Base-by-base conservation (phyloP, 2,113 vertebrate genomes). In the Prolemur simus region DNA sequence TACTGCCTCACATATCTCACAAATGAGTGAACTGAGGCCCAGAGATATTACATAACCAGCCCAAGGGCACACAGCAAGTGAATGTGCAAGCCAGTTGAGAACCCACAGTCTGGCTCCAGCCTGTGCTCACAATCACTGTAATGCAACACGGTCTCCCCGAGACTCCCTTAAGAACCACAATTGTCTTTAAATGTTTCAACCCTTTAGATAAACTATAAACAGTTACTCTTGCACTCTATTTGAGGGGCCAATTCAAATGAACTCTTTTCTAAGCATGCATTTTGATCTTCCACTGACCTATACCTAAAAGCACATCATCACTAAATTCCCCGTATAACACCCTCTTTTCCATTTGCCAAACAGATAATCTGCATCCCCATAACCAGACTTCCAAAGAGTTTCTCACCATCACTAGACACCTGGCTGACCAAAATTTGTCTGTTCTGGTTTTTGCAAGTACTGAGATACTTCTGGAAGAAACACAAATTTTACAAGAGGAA, bases 91-190 rank as follows among this genome's bases (percentile, higher is more conserved):
- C 18, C 5, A 52, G 54, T 49, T 3, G 37, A 76, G 25, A 17
- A 3, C 32, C 3, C 27, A 63, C 2, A 1, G 21, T 58, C 18
- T 8, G 6, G 60, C 10, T 68, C 20, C 32, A 34, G 6, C 1
- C n/a, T 32, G 52, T 9, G 34, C 7, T 1, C 11, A 60, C 3
- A 83, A 34, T 5, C 37, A 42, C 18, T 7, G 15, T 15, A 42
- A 21, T 92, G 56, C 11, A 56, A 21, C 34, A 58, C 37, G 1
- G 12, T 25, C 6, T 49, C 80, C 32, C 7, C 0, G 10, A 77
- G 25, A 45, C 0, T 0, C 9, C 10, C 64, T 25, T 12, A 82
- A 47, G 37, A 89, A 45, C 29, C 7, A 76, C 21, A 23, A 42
- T 0, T 21, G 8, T 71, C 66, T 37, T 84, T 42, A 32, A 29